Conservation (phyloP, 2,888 invertebrate species). For the Zhuqinia jingwanae region DNA sequence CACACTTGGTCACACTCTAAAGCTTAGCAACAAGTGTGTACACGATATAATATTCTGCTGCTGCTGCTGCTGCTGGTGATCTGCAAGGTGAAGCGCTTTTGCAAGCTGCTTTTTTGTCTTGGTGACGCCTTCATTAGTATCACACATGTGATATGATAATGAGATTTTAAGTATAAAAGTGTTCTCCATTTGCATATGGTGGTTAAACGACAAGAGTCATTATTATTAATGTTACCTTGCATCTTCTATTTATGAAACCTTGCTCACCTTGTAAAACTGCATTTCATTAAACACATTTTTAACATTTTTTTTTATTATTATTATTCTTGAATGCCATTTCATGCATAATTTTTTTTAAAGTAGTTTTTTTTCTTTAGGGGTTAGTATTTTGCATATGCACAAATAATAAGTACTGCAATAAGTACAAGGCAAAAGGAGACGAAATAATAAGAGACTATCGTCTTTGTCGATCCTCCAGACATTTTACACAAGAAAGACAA, state of each 20-base stretch:
- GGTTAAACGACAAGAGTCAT: neutral
- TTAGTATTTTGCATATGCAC: neutral
- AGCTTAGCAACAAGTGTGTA: neutral
- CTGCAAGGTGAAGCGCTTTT: conserved; percentile 37
- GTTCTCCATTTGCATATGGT: conserved; percentile 31
- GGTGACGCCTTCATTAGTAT: conserved; percentile 35
- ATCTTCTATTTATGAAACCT: conserved; percentile 57
- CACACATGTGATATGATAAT: conserved; percentile 40
- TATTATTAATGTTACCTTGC: conserved; percentile 31
- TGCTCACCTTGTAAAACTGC: conserved; percentile 69
- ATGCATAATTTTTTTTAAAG: conserved; percentile 23
- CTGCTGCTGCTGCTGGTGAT: too few species aligned
- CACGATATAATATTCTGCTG: too few species aligned
- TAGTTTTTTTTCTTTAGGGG: neutral
- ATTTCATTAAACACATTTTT: conserved; percentile 43
- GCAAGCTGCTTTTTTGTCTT: conserved; percentile 24
- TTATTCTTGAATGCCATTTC: neutral
- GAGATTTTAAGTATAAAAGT: conserved; percentile 32
- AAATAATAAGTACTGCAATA: neutral
- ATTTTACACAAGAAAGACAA: neutral
- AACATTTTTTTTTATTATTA: conserved; percentile 4
- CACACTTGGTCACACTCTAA: conserved; percentile 10
- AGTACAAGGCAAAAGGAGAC: neutral
- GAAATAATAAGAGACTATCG: too few species aligned
- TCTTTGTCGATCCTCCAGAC: neutral